A percentile compares a stretch with the other conserved stretches of the same genome.
Evolutionary conservation across 2,113 vertebrate genomes (phyloP).

Genomic region (Oreochromis spilurus): DNA sequence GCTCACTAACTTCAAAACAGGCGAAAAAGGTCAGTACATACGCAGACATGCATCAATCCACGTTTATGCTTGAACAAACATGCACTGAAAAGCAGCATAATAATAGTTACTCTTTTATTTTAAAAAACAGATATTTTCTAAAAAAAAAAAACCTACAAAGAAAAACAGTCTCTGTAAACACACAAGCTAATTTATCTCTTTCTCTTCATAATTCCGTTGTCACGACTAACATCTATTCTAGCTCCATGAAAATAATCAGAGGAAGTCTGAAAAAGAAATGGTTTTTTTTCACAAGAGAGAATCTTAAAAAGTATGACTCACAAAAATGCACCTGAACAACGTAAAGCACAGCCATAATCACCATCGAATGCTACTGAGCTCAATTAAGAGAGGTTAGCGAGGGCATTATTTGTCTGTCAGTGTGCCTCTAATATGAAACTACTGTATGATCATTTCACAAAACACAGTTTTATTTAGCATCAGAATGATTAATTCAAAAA

Average conservation of each 20-base stretch:
- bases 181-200: not conserved
- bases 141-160: not conserved
- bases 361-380: not conserved
- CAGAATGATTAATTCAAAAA: not conserved
- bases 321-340: not conserved
- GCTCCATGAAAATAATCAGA: not conserved
- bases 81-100: not conserved
- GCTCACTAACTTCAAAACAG: not conserved
- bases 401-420: not conserved
- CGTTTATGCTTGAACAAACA: not conserved
- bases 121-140: not conserved
- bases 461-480: not conserved
- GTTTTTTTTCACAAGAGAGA: not conserved
- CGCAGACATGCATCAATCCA: not conserved
- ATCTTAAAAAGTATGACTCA: not conserved
- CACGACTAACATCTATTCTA: conserved; percentile 3
- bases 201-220: not conserved
- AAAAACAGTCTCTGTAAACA: not conserved
- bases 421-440: not conserved
- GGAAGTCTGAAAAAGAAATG: not conserved
- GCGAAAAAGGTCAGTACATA: not conserved
- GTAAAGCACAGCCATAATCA: not conserved
- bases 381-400: not conserved
- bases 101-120: not conserved
- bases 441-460: not conserved